Base-by-base conservation (phyloP, 2,888 invertebrate genomes). In the Furcula furcula region DNA sequence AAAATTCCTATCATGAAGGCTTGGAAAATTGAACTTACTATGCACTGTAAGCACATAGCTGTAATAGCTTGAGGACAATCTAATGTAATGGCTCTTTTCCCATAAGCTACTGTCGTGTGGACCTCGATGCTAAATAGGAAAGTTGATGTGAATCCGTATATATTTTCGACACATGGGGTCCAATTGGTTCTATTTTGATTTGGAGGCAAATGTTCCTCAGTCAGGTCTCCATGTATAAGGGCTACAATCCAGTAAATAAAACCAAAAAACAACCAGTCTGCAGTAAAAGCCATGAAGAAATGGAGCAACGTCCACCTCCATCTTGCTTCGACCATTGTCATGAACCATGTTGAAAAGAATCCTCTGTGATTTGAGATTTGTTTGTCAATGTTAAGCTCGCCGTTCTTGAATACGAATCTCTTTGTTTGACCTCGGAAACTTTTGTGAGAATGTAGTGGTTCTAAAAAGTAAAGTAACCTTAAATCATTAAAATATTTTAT, bases 91-190 rank as follows among this genome's bases (percentile, higher is more conserved):
- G 94, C 91, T 35, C 97, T 92, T 31, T 91, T 92, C 7, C 97
- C 97, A 72, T 97, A 97, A 65, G 90, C 98, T 37, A 98, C 97
- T 0, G 98, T 98, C 64, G 98, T 97, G 70, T 98, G 98, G 0
- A 98, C 97, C 89, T 98, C 98, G 43, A 98, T 92, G 54, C 97
- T 97, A 89, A 98, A 98, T 26, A 99, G 91, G 72, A 98, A 97
- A 32, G 97, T 95, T 7, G 98, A 96, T 0, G 97, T 95, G 77
- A 98, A 98, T 19, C 95, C 94, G 58, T 94, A 90, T 33, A 98
- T 93, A 56, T 97, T 95, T 45, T 92, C 91, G 5, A 99, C 93
- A 71, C 99, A 99, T 0, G 98, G 97, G 3, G 90, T 92, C 94
- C 95, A 97, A 6, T 91, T 88, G 0, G 72, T 66, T 22, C 81